Base-by-base conservation (phyloP, 2,888 invertebrate species). In the Teinopalpus imperialis region DNA sequence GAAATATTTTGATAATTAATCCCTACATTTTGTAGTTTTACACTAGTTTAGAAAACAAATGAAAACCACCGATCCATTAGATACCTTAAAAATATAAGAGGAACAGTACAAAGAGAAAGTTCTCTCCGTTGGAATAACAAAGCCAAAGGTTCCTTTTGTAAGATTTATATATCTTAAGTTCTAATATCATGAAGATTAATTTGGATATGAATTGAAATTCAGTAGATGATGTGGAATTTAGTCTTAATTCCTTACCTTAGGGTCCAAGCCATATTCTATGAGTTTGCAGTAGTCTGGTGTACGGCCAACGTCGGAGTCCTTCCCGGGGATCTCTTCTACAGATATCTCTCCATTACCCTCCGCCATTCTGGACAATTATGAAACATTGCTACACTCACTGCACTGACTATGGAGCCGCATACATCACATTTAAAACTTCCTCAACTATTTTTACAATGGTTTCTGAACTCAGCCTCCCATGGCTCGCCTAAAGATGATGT, bases 221-320 rank as follows among this genome's bases (percentile, higher is more conserved):
- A 7, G 14, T 34, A 21, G 3, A 20, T 13, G 6, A 29, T 29
- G 20, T 29, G 9, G 30, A 21, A 13, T 30, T n/a, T 30, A 5
- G 42, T 10, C 36, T 23, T 12, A 18, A 3, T 12, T 30, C 53
- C 77, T 79, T 66, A 95, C 95, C 92, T 96, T 97, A 82, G 95
- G 94, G 90, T 97, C 96, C 85, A 98, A 93, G 88, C 98, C 98
- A 92, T 97, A 97, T 79, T 97, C 96, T 74, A 98, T 92, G 70
- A 98, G 92, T 92, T 97, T 98, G 80, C 94, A 93, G 90, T 96
- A 97, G 90, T 98, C 97, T 89, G 95, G 96, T 77, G 97, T 95
- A 74, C 93, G 91, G 87, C 93, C 91, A 77, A 90, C 83, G 72
- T 93, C 92, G 68, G 91, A 91, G 82, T 91, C 91, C 77, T 91